phyloP scores from a whole-genome alignment of 1,140 invertebrate genomes.

The Centruroides sculpturatus region DNA sequence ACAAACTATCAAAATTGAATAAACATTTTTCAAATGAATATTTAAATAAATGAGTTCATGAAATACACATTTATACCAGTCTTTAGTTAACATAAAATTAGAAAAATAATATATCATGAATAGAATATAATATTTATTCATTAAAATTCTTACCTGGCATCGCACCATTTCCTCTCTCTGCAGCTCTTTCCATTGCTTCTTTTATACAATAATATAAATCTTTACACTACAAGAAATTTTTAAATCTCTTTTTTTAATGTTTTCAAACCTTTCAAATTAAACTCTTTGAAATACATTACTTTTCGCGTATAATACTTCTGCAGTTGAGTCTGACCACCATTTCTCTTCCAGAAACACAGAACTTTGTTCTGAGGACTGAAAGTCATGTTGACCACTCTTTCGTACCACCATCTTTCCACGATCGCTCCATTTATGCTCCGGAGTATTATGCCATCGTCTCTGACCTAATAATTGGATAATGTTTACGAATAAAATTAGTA shows the following conservation, averaged over 20 bases:
- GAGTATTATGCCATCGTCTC: constrained; percentile 91
- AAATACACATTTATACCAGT: no score
- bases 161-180: constrained; percentile 59
- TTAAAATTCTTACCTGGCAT: constrained; percentile 34
- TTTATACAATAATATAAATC: constrained; percentile 98
- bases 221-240: constrained; percentile 61
- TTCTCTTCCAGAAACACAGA: constrained; percentile 81
- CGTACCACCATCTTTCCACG: constrained; percentile 96
- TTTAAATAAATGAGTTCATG: no score
- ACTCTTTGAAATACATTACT: constrained; percentile 37
- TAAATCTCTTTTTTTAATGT: neutral
- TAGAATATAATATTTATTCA: constrained; percentile 7
- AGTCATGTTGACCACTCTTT: constrained; percentile 97
- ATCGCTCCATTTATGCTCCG: constrained; percentile 86
- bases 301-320: constrained; percentile 99
- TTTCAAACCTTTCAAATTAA: neutral
- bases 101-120: neutral
- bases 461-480: constrained; percentile 35
- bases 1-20: no score
- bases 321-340: constrained; percentile 77
- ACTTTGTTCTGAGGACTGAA: constrained; percentile 97
- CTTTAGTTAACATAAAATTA: neutral
- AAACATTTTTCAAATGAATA: no score
- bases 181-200: constrained; percentile 94
- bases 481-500: neutral